Base-by-base conservation (phyloP, 2,797 vertebrate species). In the Peromyscus attwateri region DNA sequence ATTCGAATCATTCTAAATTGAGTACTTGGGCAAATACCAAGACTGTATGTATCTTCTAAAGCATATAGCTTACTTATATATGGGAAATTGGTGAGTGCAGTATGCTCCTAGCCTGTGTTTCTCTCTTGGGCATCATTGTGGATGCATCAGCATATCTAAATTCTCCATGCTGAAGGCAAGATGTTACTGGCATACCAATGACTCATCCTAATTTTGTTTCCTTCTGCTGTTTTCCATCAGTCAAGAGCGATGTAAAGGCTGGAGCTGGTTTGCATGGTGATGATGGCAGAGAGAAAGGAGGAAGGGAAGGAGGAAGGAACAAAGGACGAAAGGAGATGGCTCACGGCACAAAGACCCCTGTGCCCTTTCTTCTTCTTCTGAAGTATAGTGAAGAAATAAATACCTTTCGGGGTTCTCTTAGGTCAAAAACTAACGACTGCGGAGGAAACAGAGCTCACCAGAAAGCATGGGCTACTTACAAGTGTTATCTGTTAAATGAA, bases 11-110 rank as follows among this genome's bases (percentile, higher is more conserved):
- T 64, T 55, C 62, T 95, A 90, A 93, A 83, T 77, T 16, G 71
- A 73, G 16, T 55, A 60, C 87, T 19, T 96, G 92, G 79, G 89
- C 92, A 97, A 95, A 96, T 64, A 87, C 55, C 37, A 87, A 80
- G 37, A 82, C 57, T 37, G 34, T 17, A 43, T 40, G 11, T 29
- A 80, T 70, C 88, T 79, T 84, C 52, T 57, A 68, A 87, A 87
- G 52, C 49, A 55, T 25, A 73, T 37, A 52, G 84, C 29, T 94
- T 94, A 71, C 66, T 49, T 52, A 49, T 0, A 29, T 84, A 64
- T 57, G 82, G 88, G 66, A 92, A 92, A 95, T 4, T 57, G 43
- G 70, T 95, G 60, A 90, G 64, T 64, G 93, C 37, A 37, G 16
- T 83, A 82, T 88, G 77, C 55, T 94, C 71, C 52, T 81, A 52